Conservation (phyloP, 2,888 invertebrate species). For the Hybos culiciformis region DNA sequence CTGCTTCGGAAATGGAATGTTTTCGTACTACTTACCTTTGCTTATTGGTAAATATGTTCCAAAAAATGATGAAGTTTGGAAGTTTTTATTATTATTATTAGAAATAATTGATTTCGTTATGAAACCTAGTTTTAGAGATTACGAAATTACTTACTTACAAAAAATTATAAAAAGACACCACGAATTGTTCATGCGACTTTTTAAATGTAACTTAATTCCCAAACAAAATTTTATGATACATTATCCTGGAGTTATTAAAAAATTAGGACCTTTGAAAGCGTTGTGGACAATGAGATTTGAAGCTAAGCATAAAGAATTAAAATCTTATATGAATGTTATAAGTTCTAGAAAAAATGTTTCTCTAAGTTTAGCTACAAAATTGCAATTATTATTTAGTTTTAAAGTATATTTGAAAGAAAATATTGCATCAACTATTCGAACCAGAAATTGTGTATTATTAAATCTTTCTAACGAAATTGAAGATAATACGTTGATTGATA, state of each 20-base stretch:
- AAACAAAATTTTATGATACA: slow-evolving; percentile 13
- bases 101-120: slow-evolving; percentile 7
- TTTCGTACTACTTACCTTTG: slow-evolving; percentile 10
- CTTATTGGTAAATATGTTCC: slow-evolving; percentile 10
- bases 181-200: slow-evolving; percentile 8
- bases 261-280: slow-evolving; percentile 11
- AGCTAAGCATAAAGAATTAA: slow-evolving; percentile 9
- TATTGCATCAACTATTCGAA: not conserved
- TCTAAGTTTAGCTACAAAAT: slow-evolving; percentile 11
- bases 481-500: not conserved
- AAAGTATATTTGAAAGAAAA: not conserved
- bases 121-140: slow-evolving; percentile 7
- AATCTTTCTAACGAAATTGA: not conserved
- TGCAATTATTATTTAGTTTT: slow-evolving; percentile 1
- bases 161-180: slow-evolving; percentile 8
- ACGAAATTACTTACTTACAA: slow-evolving; percentile 6
- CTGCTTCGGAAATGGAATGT: slow-evolving; percentile 10
- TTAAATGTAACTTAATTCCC: slow-evolving; percentile 6
- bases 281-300: slow-evolving; percentile 13
- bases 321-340: slow-evolving; percentile 9
- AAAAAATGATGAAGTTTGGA: slow-evolving; percentile 9
- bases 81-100: slow-evolving; percentile 6
- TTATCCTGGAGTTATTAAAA: slow-evolving; percentile 10
- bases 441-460: not conserved
- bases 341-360: slow-evolving; percentile 12